Base-by-base conservation (phyloP, 2,113 vertebrate genomes). In the Nothoprocta pentlandii region DNA sequence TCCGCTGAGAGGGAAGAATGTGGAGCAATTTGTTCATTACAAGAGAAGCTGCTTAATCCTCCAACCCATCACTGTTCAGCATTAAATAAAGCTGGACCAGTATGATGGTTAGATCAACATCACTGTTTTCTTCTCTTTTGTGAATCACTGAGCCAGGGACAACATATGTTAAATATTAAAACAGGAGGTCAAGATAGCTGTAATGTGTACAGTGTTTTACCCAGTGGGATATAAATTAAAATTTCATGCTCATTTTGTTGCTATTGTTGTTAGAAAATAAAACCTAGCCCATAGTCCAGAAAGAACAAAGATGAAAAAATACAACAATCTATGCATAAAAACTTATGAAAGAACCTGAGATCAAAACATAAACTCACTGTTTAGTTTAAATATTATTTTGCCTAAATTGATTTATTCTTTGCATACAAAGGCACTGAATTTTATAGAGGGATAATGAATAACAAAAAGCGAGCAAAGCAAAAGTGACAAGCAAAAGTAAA, bases 91-190 rank as follows among this genome's bases (percentile, higher is more conserved):
- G 36, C 46, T 80, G 86, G 44, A 34, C 23, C 41, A 11, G 23
- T 56, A 53, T 73, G 78, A 39, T 2, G 41, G 44, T 34, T 39
- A 93, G 71, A 78, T 32, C 82, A 91, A 80, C 71, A 91, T 22
- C 64, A 47, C 23, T 42, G 39, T 26, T 77, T 74, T 85, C 88
- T 70, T 77, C 80, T 81, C 81, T 42, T 84, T 76, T 89, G 75
- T 89, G 91, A 95, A 88, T 81, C 89, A 47, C 79, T 88, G 62
- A 92, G 94, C 94, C 76, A 93, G 36, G 46, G 77, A 78, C 61
- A 96, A 87, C 95, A 97, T 32, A 75, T 93, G 97, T 36, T 97
- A 78, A 77, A 93, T 89, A 95, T 98, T 96, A 96, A 95, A 96
- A 67, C 16, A 94, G 61, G 92, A 94, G 91, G 92, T 93, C 85